Conservation (phyloP, 2,113 vertebrate species). For the Daboia siamensis region DNA sequence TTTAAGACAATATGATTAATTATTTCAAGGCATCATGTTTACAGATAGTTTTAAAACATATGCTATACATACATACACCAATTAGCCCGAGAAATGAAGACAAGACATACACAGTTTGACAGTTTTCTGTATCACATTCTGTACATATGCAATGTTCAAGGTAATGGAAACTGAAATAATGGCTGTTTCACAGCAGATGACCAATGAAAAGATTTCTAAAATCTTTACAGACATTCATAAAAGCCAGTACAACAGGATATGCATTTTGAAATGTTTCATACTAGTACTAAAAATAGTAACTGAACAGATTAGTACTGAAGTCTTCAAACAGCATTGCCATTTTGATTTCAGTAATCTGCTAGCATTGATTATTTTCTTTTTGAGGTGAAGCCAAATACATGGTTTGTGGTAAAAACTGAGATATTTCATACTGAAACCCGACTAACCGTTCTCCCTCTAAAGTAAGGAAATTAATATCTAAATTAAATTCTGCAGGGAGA, state of each 20-base stretch:
- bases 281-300: slow-evolving; percentile 17
- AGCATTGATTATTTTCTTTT: background rate
- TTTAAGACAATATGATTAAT: slow-evolving; percentile 16
- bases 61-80: background rate
- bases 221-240: slow-evolving; percentile 17
- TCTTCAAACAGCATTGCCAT: background rate
- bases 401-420: background rate
- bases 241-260: background rate
- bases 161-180: slow-evolving; percentile 11
- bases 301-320: background rate
- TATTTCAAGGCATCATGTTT: background rate
- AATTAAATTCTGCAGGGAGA: background rate
- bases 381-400: background rate
- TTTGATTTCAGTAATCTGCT: background rate
- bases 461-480: background rate
- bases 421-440: background rate
- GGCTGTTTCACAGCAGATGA: slow-evolving; percentile 7
- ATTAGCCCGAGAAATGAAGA: background rate
- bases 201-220: slow-evolving; percentile 32
- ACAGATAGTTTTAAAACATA: background rate
- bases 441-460: background rate
- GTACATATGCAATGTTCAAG: rapidly evolving
- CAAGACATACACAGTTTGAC: background rate
- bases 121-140: background rate
- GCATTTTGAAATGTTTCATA: background rate